Conservation (phyloP, 2,888 invertebrate genomes). For the Ophonus ardosiacus region DNA sequence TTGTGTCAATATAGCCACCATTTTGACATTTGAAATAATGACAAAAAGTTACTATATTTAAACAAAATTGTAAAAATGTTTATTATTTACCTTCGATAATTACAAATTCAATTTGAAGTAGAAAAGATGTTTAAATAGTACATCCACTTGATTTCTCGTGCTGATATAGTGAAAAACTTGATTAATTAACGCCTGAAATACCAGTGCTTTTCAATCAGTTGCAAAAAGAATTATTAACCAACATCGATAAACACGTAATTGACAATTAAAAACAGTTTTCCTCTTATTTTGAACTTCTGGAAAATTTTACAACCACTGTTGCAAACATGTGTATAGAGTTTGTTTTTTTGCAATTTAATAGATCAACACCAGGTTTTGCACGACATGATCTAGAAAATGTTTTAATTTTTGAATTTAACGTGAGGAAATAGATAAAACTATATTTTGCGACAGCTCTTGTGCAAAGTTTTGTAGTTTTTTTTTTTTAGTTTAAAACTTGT, state of each 20-base stretch:
- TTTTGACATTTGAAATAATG: no score
- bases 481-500: not conserved
- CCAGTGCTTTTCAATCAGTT: not conserved
- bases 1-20: no score
- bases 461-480: not conserved
- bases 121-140: not conserved
- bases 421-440: not conserved
- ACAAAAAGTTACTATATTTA: no score
- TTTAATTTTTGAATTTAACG: not conserved
- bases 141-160: not conserved
- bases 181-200: conserved; percentile 19
- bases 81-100: not conserved
- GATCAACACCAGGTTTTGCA: conserved; percentile 4
- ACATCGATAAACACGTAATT: not conserved
- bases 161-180: conserved; percentile 14
- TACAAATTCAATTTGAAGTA: conserved; percentile 11
- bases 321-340: not conserved
- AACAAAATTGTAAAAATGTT: no score
- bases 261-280: not conserved
- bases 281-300: not conserved
- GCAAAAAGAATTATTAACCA: not conserved
- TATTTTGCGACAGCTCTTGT: not conserved
- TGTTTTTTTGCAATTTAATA: not conserved
- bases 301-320: not conserved
- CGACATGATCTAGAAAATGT: conserved; percentile 29